Evolutionary conservation across 1,140 invertebrate species (phyloP), one percentile per base, ranked within the genome.

Genomic region (Psilanteris sp.): DNA sequence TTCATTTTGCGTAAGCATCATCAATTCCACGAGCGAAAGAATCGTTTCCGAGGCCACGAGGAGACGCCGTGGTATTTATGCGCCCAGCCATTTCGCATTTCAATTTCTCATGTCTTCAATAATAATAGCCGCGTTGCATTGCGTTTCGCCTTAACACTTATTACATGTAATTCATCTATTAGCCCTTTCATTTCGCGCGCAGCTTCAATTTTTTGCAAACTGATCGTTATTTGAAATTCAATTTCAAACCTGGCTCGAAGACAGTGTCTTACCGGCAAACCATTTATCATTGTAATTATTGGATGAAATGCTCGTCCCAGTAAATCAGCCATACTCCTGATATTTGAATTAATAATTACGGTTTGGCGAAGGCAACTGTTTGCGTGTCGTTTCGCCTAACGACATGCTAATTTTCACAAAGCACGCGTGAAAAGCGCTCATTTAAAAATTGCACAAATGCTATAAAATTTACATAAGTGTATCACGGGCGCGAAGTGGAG

Each of bases 1-100:
- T 66, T 66, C 61, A 66, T 66, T 66, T 66, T 54, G 61, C 61
- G 61, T 66, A 64, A 64, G 59, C 59, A 50, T 64, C 59, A 64
- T 64, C 59, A 54, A 52, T 64, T 59, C 34, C 57, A 4, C 32
- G 13, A 20, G 44, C 59, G 7, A 43, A 34, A 43, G 46, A 64
- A 55, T 41, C 34, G 16, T 22, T 36, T 36, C 52, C 10, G 9
- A 39, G 13, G 26, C 9, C 7, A 16, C 26, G 37, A 44, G 10
- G 27, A 24, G 29, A 44, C 41, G 13, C 15, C 13, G 39, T 27
- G 29, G 41, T 31, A 46, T 59, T 44, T 36, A 44, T 46, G 29
- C 54, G 15, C 36, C 27, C 27, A 13, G 26, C 26, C 36, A 50
- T 36, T 50, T 50, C 59, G 59, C 36, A 41, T 50, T 62, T 62